Evolutionary conservation across 64 coral and sea anemone species (phyloP), one percentile per base, ranked within the genome.

Genomic region (Stichodactyla helianthus): DNA sequence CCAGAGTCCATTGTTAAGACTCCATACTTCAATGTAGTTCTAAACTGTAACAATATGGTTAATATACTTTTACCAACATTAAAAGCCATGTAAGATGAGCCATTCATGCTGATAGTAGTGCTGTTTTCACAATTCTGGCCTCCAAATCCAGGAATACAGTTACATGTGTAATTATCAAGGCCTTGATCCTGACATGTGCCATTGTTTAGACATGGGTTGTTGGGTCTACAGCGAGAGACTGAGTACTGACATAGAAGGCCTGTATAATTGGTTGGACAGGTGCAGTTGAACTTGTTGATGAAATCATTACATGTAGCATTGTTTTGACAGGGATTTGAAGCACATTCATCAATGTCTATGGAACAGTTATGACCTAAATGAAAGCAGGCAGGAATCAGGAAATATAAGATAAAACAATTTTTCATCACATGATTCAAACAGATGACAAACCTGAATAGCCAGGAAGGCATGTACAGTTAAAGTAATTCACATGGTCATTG

Each of bases 341-440:
- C 56, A 71, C 96, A 98, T 58, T 98, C 96, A 26, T 98, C 83
- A 31, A 98, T 92, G n/a, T 98, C 85, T 12, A 59, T 53, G 11
- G 96, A 94, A 54, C 96, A 98, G 63, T 90, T 98, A 26, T 87
- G 88, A 44, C 90, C 96, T 94, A 71, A 88, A 79, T 44, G 13
- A 22, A 53, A 6, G 62, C 62, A 65, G 20, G 22, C 18, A n/a
- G 62, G 9, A 65, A 65, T n/a, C 0, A n/a, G 19, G 19, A 65
- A 9, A 65, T 65, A n/a, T 23, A n/a, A 65, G 22, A 22, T n/a
- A 8, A 22, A 22, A 65, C 22, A 7, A 65, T 65, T 20, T 65
- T 0, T n/a, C 0, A n/a, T 1, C 20, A 2, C 62, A 65, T 3
- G 0, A 7, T n/a, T 22, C 62, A n/a, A 22, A 22, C 62, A 65